These are phyloP conservation scores for Parauchenoglanis ngamensis DNA, from an alignment of 2,797 vertebrate genomes.

Conservation along the genomic window DNA sequence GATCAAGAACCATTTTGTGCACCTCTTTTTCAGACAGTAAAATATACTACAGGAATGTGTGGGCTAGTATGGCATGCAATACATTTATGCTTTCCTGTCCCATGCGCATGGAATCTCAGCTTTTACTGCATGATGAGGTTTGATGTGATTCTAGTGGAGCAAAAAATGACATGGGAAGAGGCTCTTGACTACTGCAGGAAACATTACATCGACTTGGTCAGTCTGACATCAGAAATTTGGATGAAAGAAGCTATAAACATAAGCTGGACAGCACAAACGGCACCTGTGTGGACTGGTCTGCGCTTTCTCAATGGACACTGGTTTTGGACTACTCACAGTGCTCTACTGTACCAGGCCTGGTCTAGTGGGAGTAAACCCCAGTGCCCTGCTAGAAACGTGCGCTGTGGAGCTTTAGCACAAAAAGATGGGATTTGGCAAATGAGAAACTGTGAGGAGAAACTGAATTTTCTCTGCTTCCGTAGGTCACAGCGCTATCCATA, in stretches of 20 bases:
- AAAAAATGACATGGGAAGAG: conserved; percentile 21
- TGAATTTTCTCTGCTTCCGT: conserved; percentile 28
- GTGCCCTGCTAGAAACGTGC: conserved; percentile 36
- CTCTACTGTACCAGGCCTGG: conserved; percentile 53
- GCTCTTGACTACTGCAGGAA: conserved; percentile 43
- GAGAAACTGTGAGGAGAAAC: conserved; percentile 41
- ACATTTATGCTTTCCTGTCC: background rate
- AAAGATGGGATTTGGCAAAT: background rate
- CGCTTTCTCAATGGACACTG: conserved; percentile 45
- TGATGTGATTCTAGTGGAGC: background rate
- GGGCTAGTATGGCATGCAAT: fast-evolving
- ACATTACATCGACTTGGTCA: conserved; percentile 34
- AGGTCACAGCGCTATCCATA: background rate
- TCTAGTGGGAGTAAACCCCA: background rate
- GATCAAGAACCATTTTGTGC: background rate
- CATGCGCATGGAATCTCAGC: background rate
- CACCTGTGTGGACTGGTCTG: conserved; percentile 40
- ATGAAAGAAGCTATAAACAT: conserved; percentile 1
- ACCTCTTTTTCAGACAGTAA: background rate
- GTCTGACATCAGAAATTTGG: conserved; percentile 20
- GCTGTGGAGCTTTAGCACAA: conserved; percentile 41
- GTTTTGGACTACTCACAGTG: conserved; percentile 60
- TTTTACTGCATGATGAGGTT: conserved; percentile 42
- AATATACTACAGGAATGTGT: background rate
- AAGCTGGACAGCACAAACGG: conserved; percentile 1